A percentile compares a stretch with the other conserved stretches of the same genome.
These are phyloP conservation scores for Uropsilus gracilis DNA, from an alignment of 2,113 vertebrate species.

Conservation along the genomic window DNA sequence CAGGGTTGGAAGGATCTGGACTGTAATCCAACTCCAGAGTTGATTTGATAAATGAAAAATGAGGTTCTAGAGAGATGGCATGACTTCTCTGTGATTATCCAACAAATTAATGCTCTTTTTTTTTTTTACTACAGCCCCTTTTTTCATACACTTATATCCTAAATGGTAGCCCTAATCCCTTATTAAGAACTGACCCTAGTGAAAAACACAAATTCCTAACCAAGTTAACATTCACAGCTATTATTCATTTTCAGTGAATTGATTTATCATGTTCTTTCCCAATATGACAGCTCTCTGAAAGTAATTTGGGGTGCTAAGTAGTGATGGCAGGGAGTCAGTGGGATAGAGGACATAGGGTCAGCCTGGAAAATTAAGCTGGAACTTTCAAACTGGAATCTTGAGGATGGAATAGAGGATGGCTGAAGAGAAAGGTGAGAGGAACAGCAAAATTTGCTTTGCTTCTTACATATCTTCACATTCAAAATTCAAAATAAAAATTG, in stretches of 20 bases:
- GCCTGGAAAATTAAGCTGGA: not conserved
- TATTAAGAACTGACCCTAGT: not conserved
- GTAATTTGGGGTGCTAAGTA: not conserved
- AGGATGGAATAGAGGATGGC: not conserved
- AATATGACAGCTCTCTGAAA: not conserved
- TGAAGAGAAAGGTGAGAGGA: not conserved
- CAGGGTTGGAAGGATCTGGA: not conserved
- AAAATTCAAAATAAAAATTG: not conserved
- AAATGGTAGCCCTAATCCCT: not conserved
- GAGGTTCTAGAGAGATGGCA: not conserved
- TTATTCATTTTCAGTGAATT: conserved; percentile 29
- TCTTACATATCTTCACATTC: not conserved
- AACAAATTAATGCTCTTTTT: not conserved
- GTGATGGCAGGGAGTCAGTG: not conserved
- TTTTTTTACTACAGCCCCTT: not conserved
- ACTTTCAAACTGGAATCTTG: not conserved
- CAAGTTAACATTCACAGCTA: not conserved
- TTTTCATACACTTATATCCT: not conserved
- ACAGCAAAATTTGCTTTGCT: not conserved
- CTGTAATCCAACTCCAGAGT: not conserved
- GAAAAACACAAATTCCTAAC: not conserved
- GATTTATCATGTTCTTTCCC: not conserved
- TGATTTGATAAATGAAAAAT: not conserved
- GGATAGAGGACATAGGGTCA: not conserved
- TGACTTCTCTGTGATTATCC: not conserved